Percentiles rank a stretch among this genome's conserved stretches.
Conservation (phyloP, 1,140 invertebrate species). For the Tyrophagus putrescentiae region DNA sequence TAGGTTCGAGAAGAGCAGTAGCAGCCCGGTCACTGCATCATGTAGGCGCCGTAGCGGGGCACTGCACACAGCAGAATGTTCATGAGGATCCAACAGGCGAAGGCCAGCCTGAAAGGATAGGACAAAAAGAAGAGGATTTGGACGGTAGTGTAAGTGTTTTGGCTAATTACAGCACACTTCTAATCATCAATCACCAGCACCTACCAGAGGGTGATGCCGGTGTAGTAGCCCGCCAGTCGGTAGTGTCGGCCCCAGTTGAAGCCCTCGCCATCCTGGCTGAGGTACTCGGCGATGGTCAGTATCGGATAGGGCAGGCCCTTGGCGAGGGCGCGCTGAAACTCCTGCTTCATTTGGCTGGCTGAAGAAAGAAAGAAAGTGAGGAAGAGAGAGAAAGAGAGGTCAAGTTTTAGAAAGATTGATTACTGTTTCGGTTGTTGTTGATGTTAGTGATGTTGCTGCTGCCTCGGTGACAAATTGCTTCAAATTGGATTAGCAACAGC, state of each 20-base stretch:
- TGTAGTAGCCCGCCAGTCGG: conserved; percentile 80
- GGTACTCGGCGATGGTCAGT: conserved; percentile 86
- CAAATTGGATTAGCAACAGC: no score
- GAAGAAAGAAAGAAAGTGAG: no score
- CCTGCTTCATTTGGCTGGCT: conserved; percentile 44
- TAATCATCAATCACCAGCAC: conserved; percentile 24
- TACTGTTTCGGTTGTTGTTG: no score
- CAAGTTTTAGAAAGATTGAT: no score
- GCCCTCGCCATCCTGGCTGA: conserved; percentile 84
- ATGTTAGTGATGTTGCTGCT: no score
- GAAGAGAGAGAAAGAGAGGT: no score
- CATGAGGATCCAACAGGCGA: conserved; percentile 77
- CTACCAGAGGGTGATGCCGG: conserved; percentile 76
- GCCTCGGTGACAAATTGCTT: no score
- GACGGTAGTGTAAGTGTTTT: neutral
- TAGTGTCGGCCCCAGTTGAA: conserved; percentile 91
- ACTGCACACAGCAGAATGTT: conserved; percentile 79
- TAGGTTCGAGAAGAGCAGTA: conserved; percentile 57
- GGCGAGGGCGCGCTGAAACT: conserved; percentile 62
- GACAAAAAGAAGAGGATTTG: conserved; percentile 10
- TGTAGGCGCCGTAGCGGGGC: conserved; percentile 77
- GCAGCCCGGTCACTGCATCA: conserved; percentile 62
- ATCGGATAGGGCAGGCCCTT: conserved; percentile 87
- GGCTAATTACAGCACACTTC: neutral
- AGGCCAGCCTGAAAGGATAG: conserved; percentile 53